Evolutionary conservation across 2,888 invertebrate genomes (phyloP), one percentile per base, ranked within the genome.

Genomic region (Labia minor): DNA sequence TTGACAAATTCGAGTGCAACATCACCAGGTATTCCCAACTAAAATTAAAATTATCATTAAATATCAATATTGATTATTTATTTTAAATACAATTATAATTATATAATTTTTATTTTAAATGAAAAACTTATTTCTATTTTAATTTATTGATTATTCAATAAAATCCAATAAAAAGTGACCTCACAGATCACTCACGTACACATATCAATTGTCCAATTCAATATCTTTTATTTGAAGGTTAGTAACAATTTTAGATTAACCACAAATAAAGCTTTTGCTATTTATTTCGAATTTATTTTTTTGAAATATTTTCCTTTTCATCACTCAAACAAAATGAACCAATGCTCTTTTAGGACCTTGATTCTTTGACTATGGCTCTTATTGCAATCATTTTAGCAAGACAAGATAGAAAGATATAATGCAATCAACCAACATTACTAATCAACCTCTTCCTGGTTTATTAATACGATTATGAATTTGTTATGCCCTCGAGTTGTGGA

Each of bases 1-100:
- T 97, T 97, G 37, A 97, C 95, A 77, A 95, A 96, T 79, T 97
- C 96, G 73, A 96, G 79, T 69, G 92, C 91, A 62, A 91, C 86
- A 76, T 93, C 92, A 65, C 90, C 86, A 20, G 93, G 90, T 65
- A 94, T 79, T 71, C 93, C 93, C 83, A 93, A 81, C 92, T 93
- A 82, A 70, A 84, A n/a, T n/a, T n/a, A 83, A 73, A 71, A 67
- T 26, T 16, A 49, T n/a, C n/a, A n/a, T 49, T 11, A 49, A 49
- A 49, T n/a, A 49, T 49, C 26, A 26, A 26, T 6, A 6, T 26
- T 26, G 3, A 26, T 26, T 26, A 6, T 26, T 26, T 26, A 26
- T 26, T 6, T 26, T 6, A 26, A 26, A 26, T 26, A 26, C 3
- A 74, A 74, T 69, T 73, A 74, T 68, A 68, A 37, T 62, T 65